A percentile compares a stretch with the other conserved stretches of the same genome.
Conservation (phyloP, 2,888 invertebrate genomes). For the Lasioglossum morio region DNA sequence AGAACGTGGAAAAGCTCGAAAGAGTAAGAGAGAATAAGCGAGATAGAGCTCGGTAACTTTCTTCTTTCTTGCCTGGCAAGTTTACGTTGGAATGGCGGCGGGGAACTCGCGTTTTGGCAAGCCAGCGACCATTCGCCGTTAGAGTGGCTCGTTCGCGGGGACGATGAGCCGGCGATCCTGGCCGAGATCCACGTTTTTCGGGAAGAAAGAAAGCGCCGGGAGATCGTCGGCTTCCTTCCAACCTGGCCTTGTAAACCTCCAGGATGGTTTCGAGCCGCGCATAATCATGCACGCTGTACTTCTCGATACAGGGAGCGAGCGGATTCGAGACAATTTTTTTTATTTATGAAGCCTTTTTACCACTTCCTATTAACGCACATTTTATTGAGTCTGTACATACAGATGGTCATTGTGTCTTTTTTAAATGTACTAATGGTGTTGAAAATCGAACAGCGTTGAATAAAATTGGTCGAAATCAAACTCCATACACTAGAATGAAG, state of each 20-base stretch:
- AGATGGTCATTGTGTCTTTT: too few species aligned
- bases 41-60: constrained; percentile 25
- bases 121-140: constrained; percentile 45
- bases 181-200: constrained; percentile 38
- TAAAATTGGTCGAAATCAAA: too few species aligned
- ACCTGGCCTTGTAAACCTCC: neutral
- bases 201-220: constrained; percentile 3
- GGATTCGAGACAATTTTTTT: neutral
- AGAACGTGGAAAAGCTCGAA: neutral
- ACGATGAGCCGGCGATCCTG: constrained; percentile 47
- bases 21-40: neutral
- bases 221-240: constrained; percentile 32
- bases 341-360: too few species aligned
- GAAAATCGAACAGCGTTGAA: too few species aligned
- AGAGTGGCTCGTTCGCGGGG: constrained; percentile 47
- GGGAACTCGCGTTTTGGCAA: constrained; percentile 47
- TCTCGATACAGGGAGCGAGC: neutral
- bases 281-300: constrained; percentile 3
- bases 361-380: neutral
- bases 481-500: too few species aligned
- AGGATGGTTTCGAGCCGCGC: neutral
- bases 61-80: constrained; percentile 31
- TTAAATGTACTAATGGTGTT: too few species aligned
- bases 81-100: constrained; percentile 35
- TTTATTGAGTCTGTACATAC: neutral